A percentile compares a stretch with the other conserved stretches of the same genome.
Conservation (phyloP, 2,113 vertebrate genomes). For the Turdus rufiventris region DNA sequence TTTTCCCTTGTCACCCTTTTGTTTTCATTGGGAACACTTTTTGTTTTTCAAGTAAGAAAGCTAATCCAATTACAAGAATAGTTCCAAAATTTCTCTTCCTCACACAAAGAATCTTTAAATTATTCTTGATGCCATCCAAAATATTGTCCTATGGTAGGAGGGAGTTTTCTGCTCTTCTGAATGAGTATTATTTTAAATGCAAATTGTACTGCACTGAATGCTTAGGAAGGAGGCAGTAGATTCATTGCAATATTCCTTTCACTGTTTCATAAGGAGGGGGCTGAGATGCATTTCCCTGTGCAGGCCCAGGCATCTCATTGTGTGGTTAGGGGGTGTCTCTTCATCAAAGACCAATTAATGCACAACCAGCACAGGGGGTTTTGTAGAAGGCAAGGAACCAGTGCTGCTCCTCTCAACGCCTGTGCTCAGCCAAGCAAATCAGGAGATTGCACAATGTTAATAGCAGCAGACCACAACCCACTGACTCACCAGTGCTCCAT, state of each 20-base stretch:
- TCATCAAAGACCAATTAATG: background rate
- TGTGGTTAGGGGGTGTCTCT: too few species aligned
- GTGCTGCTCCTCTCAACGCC: background rate
- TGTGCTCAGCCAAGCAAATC: rapidly evolving
- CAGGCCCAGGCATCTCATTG: rapidly evolving
- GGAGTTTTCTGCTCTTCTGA: background rate
- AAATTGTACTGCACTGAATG: background rate
- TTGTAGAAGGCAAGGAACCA: background rate
- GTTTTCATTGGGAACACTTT: background rate
- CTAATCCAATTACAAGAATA: background rate
- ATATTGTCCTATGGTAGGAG: background rate
- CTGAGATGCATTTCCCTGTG: background rate
- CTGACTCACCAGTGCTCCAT: background rate
- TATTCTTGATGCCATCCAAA: background rate
- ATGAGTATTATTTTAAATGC: background rate
- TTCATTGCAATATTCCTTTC: background rate
- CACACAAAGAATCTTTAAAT: background rate
- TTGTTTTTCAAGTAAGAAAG: background rate
- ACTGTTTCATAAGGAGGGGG: background rate
- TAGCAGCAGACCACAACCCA: background rate
- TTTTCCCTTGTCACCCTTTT: background rate
- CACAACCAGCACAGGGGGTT: background rate
- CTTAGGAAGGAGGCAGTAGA: background rate
- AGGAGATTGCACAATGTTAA: rapidly evolving
- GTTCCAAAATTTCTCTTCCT: background rate